Conservation (phyloP, 2,113 vertebrate species). For the Siphamia tubifer region DNA sequence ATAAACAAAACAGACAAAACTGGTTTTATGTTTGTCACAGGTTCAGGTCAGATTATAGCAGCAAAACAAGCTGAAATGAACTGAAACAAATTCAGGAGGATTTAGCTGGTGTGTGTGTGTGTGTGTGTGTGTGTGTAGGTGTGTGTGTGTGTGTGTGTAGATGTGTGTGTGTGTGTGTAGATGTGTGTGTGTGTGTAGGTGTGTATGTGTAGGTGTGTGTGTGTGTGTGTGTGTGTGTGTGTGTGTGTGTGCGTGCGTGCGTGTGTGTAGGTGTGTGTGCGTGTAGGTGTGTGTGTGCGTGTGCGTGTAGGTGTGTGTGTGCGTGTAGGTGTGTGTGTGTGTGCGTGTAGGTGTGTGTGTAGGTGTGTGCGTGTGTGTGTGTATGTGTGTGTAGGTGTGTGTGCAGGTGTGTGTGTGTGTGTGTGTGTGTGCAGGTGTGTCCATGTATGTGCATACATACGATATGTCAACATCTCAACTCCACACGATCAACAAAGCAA, state of each 20-base stretch:
- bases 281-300: neutral
- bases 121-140: neutral
- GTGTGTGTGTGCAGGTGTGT: neutral
- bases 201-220: no score
- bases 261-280: no score
- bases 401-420: no score
- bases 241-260: neutral
- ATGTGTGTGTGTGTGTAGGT: neutral
- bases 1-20: constrained; percentile 45
- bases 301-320: neutral
- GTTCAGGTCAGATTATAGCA: constrained; percentile 9
- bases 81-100: neutral
- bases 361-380: neutral
- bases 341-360: no score
- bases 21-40: constrained; percentile 22
- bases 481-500: neutral
- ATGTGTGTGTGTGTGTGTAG: neutral
- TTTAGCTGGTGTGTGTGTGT: neutral
- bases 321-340: neutral
- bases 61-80: neutral
- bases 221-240: neutral
- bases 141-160: neutral
- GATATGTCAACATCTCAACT: constrained; percentile 19
- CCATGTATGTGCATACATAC: neutral
- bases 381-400: no score